phyloP scores from a whole-genome alignment of 53 echinoderm and acorn worm genomes.

The Temnopleurus reevesii region DNA sequence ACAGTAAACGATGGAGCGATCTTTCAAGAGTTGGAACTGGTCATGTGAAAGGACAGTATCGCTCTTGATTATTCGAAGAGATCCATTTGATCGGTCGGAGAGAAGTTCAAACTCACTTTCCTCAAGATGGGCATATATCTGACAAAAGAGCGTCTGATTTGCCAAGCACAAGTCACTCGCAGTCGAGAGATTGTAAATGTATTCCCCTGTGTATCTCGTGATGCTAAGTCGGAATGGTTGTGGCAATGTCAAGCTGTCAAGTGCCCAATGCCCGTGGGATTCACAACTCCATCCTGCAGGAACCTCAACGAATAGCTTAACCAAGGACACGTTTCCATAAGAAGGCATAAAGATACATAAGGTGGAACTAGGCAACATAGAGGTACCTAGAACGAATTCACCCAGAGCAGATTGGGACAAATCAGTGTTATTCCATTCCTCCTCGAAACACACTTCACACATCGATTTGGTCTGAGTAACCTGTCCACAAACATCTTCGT shows the following conservation, averaged over 20 bases:
- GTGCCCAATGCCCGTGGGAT: background rate
- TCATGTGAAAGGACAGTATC: background rate
- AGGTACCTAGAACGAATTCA: background rate
- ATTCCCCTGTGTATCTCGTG: background rate
- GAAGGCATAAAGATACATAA: background rate
- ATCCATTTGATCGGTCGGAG: background rate
- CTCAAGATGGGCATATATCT: background rate
- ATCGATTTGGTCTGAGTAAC: background rate
- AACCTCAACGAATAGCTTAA: background rate
- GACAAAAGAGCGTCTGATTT: background rate
- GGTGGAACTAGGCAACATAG: background rate
- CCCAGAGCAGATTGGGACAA: background rate
- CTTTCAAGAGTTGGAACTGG: background rate
- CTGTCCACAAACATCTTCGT: background rate
- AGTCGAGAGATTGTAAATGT: background rate
- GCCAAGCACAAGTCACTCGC: background rate
- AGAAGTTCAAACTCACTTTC: background rate
- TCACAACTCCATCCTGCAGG: constrained; percentile 27
- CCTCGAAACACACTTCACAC: background rate
- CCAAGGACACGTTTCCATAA: constrained; percentile 6
- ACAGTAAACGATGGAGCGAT: constrained; percentile 15
- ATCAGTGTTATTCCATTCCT: background rate
- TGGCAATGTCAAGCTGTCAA: background rate
- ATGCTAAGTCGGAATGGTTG: constrained; percentile 13
- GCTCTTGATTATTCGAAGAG: background rate